Conservation (phyloP, 2,113 vertebrate genomes). For the Phycodurus eques region DNA sequence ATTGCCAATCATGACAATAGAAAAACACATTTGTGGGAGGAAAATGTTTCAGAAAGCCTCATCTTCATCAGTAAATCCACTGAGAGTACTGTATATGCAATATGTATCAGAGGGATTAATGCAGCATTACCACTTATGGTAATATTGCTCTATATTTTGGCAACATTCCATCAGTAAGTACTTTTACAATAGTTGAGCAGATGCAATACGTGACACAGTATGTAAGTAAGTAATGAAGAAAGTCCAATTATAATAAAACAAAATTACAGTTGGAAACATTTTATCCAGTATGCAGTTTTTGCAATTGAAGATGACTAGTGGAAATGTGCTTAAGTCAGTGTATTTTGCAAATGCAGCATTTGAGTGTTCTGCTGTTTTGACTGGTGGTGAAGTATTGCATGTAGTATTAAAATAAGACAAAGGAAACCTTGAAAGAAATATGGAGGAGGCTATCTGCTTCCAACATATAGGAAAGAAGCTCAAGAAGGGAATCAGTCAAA, state of each 20-base stretch:
- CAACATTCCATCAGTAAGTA: not conserved
- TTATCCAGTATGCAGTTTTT: conserved; percentile 8
- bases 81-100: not conserved
- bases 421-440: conserved; percentile 23
- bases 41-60: not conserved
- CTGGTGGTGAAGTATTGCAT: not conserved
- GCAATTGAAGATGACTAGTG: not conserved
- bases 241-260: not conserved
- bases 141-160: too few relatives aligned
- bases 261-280: not conserved
- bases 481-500: conserved; percentile 32
- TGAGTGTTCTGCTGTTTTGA: conserved; percentile 1
- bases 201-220: not conserved
- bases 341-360: not conserved
- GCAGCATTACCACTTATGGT: not conserved
- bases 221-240: not conserved
- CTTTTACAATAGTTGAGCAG: not conserved
- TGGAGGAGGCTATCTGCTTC: conserved; percentile 1
- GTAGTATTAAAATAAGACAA: conserved; percentile 17
- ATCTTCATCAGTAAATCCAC: not conserved
- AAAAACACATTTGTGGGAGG: not conserved
- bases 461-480: conserved; percentile 5
- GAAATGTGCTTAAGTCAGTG: not conserved
- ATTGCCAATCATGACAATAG: not conserved
- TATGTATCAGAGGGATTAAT: not conserved